These are phyloP conservation scores for Montipora sp. DNA, from an alignment of 64 coral and sea anemone species.

Conservation along the genomic window DNA sequence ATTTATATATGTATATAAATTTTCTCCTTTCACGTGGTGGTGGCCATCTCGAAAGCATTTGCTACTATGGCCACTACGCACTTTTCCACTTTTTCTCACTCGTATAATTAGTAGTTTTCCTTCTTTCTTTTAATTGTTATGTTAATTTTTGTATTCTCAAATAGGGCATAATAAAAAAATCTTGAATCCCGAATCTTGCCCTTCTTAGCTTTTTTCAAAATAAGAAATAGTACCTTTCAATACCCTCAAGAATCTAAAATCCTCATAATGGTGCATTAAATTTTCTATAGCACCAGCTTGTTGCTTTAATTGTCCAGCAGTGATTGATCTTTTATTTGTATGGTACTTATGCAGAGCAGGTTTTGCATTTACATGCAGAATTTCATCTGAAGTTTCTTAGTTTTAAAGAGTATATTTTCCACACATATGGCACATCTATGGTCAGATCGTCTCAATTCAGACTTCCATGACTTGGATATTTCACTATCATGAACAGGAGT, in stretches of 20 bases:
- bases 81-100: no score
- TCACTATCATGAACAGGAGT: conserved; percentile 40
- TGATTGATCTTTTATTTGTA: not conserved
- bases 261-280: not conserved
- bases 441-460: conserved; percentile 28
- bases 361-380: conserved; percentile 15
- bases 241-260: conserved; percentile 2
- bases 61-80: no score
- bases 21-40: no score
- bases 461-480: conserved; percentile 34
- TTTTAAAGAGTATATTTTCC: conserved; percentile 40
- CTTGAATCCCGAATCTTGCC: not conserved
- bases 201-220: conserved; percentile 55
- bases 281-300: not conserved
- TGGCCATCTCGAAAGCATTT: no score
- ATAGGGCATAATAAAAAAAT: no score
- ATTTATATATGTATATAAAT: no score
- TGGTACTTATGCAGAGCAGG: not conserved
- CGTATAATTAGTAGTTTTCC: no score
- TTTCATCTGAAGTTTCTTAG: conserved; percentile 44
- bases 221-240: conserved; percentile 49
- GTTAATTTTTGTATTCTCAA: no score
- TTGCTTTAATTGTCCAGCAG: conserved; percentile 31
- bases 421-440: conserved; percentile 1
- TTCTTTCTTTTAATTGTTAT: no score